Conservation (phyloP, 2,888 invertebrate species). For the Malacosoma neustria region DNA sequence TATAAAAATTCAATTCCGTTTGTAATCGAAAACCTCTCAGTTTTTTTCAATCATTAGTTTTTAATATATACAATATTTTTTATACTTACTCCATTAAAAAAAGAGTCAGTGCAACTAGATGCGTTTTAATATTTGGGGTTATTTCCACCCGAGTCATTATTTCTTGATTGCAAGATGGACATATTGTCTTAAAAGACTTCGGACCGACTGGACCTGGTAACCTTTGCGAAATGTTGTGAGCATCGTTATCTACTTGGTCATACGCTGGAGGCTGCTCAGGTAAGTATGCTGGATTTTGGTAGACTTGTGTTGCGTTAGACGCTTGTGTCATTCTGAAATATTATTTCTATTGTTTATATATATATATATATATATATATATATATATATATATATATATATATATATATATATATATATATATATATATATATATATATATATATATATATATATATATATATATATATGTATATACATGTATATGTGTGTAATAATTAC, state of each 20-base stretch:
- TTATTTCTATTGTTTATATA: no score
- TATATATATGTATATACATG: no score
- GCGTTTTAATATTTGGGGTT: constrained; percentile 2
- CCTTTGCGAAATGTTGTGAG: background rate
- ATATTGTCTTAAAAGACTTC: background rate
- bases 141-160: constrained; percentile 2
- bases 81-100: constrained; percentile 6
- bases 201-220: background rate
- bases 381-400: no score
- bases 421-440: no score
- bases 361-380: no score
- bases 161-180: constrained; percentile 1
- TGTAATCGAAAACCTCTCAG: no score
- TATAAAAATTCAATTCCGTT: no score
- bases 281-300: background rate
- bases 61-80: no score
- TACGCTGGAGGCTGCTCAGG: background rate
- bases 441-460: no score
- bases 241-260: background rate
- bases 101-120: constrained; percentile 5
- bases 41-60: no score
- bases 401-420: no score
- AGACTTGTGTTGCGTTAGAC: background rate
- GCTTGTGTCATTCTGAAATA: background rate
- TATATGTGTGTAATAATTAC: no score